Evolutionary conservation across 1,140 invertebrate species (phyloP).

Genomic region (Drosophila orena): DNA sequence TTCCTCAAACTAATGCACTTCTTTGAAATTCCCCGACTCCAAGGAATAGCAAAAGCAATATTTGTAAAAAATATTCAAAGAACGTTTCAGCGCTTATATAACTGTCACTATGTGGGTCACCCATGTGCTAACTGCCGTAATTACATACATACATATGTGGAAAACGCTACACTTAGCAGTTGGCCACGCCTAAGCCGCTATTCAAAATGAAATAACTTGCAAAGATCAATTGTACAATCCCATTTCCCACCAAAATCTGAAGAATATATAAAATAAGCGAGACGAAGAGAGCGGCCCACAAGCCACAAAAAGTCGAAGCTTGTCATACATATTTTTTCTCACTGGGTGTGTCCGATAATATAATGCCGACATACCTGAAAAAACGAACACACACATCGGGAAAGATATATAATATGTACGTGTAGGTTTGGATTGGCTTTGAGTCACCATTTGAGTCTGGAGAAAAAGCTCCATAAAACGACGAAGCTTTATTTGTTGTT

Average conservation of each 20-base stretch:
- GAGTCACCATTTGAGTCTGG: slow-evolving; percentile 5
- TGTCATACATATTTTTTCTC: slow-evolving; percentile 17
- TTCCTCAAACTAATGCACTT: slow-evolving; percentile 13
- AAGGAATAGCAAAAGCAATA: not conserved
- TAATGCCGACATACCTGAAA: slow-evolving; percentile 22
- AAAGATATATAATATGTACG: slow-evolving; percentile 11
- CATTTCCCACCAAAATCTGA: slow-evolving; percentile 9
- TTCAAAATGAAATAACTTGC: slow-evolving; percentile 8
- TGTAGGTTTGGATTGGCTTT: slow-evolving; percentile 10
- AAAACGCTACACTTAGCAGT: not conserved
- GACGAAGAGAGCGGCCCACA: slow-evolving; percentile 1
- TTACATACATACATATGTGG: no score
- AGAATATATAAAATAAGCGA: slow-evolving; percentile 16
- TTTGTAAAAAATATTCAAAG: no score
- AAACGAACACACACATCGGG: not conserved
- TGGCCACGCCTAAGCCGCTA: not conserved
- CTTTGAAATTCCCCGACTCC: not conserved
- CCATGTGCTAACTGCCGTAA: not conserved
- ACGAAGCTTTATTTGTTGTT: slow-evolving; percentile 23
- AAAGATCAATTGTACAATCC: slow-evolving; percentile 8
- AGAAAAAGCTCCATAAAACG: slow-evolving; percentile 9
- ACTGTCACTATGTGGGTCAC: not conserved
- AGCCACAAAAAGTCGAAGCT: slow-evolving; percentile 5
- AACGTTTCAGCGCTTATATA: no score
- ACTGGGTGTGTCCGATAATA: slow-evolving; percentile 33